These are phyloP conservation scores for Rhynchomys soricoides DNA, from an alignment of 2,113 vertebrate species.

Conservation along the genomic window DNA sequence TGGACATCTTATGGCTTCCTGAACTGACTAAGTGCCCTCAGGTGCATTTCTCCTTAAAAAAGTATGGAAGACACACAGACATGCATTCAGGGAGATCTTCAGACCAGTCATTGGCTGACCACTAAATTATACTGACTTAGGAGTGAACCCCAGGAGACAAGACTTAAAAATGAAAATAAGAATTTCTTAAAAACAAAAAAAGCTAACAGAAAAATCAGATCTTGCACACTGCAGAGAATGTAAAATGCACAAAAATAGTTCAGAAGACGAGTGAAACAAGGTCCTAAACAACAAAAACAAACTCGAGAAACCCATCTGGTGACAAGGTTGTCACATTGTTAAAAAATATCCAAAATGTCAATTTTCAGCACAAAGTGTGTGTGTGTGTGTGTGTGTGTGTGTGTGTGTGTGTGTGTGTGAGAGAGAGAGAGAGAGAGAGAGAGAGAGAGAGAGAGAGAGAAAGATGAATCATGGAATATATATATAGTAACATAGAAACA, in stretches of 20 bases:
- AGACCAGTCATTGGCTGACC: constrained; percentile 35
- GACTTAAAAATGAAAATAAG: constrained; percentile 46
- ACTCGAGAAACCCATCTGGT: neutral
- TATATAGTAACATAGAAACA: neutral
- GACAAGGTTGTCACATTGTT: neutral
- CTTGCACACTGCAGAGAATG: neutral
- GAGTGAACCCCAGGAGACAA: constrained; percentile 19
- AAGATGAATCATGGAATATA: neutral
- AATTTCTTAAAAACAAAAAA: neutral
- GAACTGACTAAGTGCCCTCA: neutral
- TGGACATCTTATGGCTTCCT: neutral
- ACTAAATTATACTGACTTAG: constrained; percentile 46
- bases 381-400: no score
- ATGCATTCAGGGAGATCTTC: constrained; percentile 12
- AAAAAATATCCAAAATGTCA: neutral
- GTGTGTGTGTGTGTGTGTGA: no score
- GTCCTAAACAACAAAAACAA: neutral
- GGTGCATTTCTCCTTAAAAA: neutral
- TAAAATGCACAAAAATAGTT: neutral
- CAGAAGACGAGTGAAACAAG: neutral
- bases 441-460: neutral
- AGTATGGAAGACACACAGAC: neutral
- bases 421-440: neutral
- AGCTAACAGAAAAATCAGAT: neutral
- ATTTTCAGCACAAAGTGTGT: neutral